Evolutionary conservation across 2,113 vertebrate species (phyloP).

Genomic region (Anarhynchus alexandrinus): DNA sequence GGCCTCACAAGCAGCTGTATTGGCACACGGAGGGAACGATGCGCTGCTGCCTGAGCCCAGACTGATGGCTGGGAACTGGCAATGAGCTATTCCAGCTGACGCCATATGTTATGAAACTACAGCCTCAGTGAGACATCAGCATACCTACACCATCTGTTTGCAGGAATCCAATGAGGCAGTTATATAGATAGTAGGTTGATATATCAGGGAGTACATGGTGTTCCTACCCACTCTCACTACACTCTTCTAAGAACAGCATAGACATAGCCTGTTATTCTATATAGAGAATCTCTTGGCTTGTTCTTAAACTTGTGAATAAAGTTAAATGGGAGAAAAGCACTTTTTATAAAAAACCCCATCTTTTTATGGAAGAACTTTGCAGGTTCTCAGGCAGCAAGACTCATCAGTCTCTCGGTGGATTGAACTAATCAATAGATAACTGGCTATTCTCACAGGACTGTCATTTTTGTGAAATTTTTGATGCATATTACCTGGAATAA

Average conservation of each 20-base stretch:
- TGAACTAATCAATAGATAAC: neutral
- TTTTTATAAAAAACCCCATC: neutral
- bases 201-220: neutral
- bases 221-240: neutral
- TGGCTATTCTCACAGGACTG: neutral
- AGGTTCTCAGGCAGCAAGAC: neutral
- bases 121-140: neutral
- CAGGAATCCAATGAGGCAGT: neutral
- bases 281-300: neutral
- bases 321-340: neutral
- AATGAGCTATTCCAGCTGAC: neutral
- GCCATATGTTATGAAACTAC: neutral
- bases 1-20: neutral
- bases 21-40: rapidly evolving
- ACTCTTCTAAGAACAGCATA: neutral
- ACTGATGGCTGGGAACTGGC: neutral
- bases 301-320: neutral
- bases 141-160: neutral
- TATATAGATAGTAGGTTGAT: neutral
- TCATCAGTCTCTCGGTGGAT: neutral
- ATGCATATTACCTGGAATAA: neutral
- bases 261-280: neutral
- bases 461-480: neutral
- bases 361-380: neutral
- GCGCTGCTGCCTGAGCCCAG: neutral